Conservation (phyloP, 2,888 invertebrate genomes). For the Drosophila anceps region DNA sequence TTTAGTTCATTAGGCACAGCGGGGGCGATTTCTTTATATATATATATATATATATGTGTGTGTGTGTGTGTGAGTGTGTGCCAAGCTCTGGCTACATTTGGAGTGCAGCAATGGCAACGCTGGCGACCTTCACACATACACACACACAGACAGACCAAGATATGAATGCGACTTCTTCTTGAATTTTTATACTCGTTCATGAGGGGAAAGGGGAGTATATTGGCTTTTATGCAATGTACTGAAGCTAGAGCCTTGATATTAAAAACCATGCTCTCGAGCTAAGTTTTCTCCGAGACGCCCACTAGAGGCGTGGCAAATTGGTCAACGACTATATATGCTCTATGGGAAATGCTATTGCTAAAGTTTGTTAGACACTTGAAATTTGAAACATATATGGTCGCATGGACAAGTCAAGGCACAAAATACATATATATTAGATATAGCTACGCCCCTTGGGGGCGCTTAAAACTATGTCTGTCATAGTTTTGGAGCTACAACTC, state of each 20-base stretch:
- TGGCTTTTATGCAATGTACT: too few relatives aligned
- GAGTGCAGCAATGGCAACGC: constrained; percentile 47
- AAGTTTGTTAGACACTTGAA: too few relatives aligned
- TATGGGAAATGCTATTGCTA: too few relatives aligned
- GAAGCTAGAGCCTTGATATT: too few relatives aligned
- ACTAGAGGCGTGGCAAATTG: too few relatives aligned
- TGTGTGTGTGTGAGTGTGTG: constrained; percentile 20
- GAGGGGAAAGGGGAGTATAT: not conserved
- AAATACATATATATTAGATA: too few relatives aligned
- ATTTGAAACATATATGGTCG: too few relatives aligned
- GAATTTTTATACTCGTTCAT: not conserved
- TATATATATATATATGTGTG: not conserved
- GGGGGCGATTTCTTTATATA: constrained; percentile 35
- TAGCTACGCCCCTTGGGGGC: too few relatives aligned
- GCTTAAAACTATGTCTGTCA: not conserved
- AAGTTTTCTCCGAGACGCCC: too few relatives aligned
- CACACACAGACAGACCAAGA: constrained; percentile 29
- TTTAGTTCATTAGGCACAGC: constrained; percentile 73
- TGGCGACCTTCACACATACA: constrained; percentile 40
- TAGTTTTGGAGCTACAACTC: not conserved
- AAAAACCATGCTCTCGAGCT: too few relatives aligned
- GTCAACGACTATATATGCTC: too few relatives aligned
- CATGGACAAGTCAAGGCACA: too few relatives aligned
- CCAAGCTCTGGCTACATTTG: constrained; percentile 41
- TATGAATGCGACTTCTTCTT: constrained; percentile 10